Evolutionary conservation across 2,113 vertebrate species (phyloP), one percentile per base, ranked within the genome.

Genomic region (Sisor rabdophorus): DNA sequence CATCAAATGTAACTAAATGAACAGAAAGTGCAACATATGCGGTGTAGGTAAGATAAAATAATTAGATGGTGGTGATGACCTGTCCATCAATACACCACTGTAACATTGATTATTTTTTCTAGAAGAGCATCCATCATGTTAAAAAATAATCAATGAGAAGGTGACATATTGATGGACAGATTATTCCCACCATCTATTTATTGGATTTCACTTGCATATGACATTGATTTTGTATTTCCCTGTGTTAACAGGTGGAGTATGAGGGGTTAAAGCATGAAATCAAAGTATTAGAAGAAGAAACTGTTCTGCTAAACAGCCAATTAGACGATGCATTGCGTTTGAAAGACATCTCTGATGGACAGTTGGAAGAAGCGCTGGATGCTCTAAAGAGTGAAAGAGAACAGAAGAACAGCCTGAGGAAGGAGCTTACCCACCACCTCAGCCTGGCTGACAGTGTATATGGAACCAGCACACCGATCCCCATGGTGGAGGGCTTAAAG

Each of bases 221-320:
- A 4, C 9, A 44, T 10, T 9, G 1, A 44, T 44, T 44, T 44
- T 44, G 1, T 8, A 16, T 16, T 11, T 78, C 10, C 7, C 26
- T 58, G 59, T 40, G 19, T 47, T 5, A 11, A 73, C 91, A 99
- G 97, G 96, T 99, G 84, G 97, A 99, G 86, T 99, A 96, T 1
- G 97, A 99, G 89, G 96, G 97, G 50, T 88, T 99, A 87, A 99
- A 99, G 83, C 97, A 99, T 78, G 97, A 99, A 88, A 99, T 98
- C 73, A 99, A 99, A 74, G 93, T 97, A 0, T 91, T 97, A 75
- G 97, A 97, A 83, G 97, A 99, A 87, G 97, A 99, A 85, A 97
- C 94, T 0, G 95, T 95, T 19, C 92, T 99, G 17, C 93, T 99
- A 48, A 98, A 99, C 86, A 98, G 96, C 84, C 97, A 99, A 87